Conservation (phyloP, 2,888 invertebrate genomes). For the Gymnoscelis rufifasciata region DNA sequence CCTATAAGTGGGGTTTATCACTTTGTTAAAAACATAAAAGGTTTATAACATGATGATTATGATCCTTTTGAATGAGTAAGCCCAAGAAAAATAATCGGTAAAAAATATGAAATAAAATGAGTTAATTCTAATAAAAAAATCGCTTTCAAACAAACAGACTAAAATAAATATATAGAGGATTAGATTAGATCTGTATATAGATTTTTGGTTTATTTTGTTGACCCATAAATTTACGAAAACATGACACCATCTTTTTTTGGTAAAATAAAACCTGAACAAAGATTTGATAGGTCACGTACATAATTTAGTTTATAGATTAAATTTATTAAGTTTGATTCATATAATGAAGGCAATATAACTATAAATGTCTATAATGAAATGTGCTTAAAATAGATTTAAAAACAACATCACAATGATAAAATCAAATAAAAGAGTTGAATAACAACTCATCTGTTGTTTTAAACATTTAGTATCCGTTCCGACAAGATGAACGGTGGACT, state of each 20-base stretch:
- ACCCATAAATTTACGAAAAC: not conserved
- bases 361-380: not conserved
- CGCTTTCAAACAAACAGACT: not conserved
- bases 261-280: not conserved
- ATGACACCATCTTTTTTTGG: not conserved
- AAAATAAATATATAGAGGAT: not conserved
- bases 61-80: too few species aligned
- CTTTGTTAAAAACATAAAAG: too few species aligned
- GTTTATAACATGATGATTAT: too few species aligned
- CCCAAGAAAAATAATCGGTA: too few species aligned
- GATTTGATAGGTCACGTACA: not conserved
- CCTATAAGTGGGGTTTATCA: too few species aligned
- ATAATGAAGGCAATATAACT: not conserved
- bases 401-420: too few species aligned
- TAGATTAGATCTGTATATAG: not conserved
- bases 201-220: conserved; percentile 5
- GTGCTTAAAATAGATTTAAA: not conserved
- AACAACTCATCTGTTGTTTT: too few species aligned
- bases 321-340: not conserved
- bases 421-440: too few species aligned
- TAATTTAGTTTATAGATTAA: not conserved
- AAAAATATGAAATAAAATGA: too few species aligned
- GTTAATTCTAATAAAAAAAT: too few species aligned
- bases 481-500: too few species aligned
- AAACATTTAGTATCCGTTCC: too few species aligned